These are phyloP conservation scores for Drosophila lacicola DNA, from an alignment of 2,888 invertebrate species.

Conservation along the genomic window DNA sequence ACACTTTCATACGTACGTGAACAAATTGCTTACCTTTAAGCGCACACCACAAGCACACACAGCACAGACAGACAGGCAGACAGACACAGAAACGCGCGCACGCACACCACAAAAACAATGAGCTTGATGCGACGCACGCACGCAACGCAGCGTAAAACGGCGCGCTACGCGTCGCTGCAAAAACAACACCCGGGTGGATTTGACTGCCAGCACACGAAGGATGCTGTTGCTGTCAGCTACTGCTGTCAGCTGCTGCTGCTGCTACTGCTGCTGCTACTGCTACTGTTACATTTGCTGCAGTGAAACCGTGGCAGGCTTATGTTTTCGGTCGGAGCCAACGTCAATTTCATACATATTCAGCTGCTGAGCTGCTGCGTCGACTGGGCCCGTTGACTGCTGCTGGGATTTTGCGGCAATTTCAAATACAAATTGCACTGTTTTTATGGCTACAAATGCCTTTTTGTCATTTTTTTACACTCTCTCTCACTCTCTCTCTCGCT, in stretches of 20 bases:
- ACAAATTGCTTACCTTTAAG: conserved; percentile 61
- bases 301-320: conserved; percentile 55
- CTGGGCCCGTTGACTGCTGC: conserved; percentile 56
- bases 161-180: conserved; percentile 49
- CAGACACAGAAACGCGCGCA: conserved; percentile 12
- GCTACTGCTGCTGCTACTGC: conserved; percentile 6
- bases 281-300: conserved; percentile 25
- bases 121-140: conserved; percentile 45
- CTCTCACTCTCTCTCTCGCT: background rate
- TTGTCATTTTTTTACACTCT: conserved; percentile 43
- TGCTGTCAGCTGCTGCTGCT: conserved; percentile 19
- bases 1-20: conserved; percentile 6
- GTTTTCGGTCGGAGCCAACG: conserved; percentile 59
- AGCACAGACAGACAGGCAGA: background rate
- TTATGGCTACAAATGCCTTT: conserved; percentile 76
- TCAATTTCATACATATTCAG: conserved; percentile 76
- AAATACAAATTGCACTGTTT: conserved; percentile 80
- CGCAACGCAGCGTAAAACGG: conserved; percentile 51
- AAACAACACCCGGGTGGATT: conserved; percentile 66
- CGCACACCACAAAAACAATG: conserved; percentile 35
- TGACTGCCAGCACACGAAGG: conserved; percentile 32
- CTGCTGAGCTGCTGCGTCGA: conserved; percentile 30
- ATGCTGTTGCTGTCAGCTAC: conserved; percentile 39
- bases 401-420: conserved; percentile 82
- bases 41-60: conserved; percentile 38